Base-by-base conservation (phyloP, 2,797 vertebrate genomes). In the Hybognathus amarus region DNA sequence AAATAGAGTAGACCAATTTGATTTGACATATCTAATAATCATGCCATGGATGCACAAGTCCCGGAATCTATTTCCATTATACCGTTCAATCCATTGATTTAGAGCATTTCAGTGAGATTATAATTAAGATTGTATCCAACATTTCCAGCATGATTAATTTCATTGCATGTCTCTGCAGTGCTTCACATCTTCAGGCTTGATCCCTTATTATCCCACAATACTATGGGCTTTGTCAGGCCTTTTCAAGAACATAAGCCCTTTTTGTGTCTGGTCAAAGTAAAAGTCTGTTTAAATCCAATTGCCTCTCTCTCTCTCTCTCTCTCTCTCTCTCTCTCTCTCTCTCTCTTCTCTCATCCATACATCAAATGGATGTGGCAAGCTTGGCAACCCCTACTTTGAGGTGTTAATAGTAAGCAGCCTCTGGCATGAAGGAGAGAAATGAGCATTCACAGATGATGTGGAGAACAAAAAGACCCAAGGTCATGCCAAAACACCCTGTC, bases 111-210 rank as follows among this genome's bases (percentile, higher is more conserved):
- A 76, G 36, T 79, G 52, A 2, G 66, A 64, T 63, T 82, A 75
- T 71, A 85, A 83, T 85, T 79, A 83, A 78, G 78, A 88, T 87
- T 56, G 64, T 78, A 85, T 86, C 79, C 27, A 68, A 69, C 56
- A 79, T 56, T 17, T 81, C 42, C 33, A 52, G 63, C 33, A 24
- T 83, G 63, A 85, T 66, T 83, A 76, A 75, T 52, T 71, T 56
- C 52, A 76, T 80, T 68, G 64, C 24, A 81, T 56, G 52, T 38
- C 71, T 83, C 18, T 64, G 30, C 27, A 77, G 59, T 77, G 67
- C 74, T 40, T 85, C 38, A 77, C 27, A 71, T 75, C 61, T 59
- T 68, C 27, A 80, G 47, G 68, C 24, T 18, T 70, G 33, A 81
- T 73, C 74, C 10, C 30, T 73, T 67, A 71, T 47, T 63, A 63